Evolutionary conservation across 2,888 invertebrate species (phyloP).

Genomic region (Nemapogon koenigi): DNA sequence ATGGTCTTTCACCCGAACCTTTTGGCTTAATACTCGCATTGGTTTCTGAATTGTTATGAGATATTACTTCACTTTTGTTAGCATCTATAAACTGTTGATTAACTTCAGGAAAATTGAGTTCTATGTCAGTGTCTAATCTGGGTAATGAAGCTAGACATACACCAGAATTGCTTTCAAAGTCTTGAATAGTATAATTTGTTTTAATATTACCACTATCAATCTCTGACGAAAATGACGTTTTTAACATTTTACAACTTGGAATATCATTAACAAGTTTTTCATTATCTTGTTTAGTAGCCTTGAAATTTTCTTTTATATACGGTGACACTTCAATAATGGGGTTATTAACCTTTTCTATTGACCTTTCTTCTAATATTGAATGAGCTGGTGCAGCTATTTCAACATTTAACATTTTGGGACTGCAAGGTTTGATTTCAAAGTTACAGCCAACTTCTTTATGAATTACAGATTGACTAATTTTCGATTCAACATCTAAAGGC

Average conservation of each 20-base stretch:
- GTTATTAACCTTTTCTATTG: slow-evolving; percentile 53
- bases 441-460: slow-evolving; percentile 62
- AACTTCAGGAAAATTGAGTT: slow-evolving; percentile 54
- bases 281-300: slow-evolving; percentile 5
- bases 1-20: neutral
- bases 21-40: neutral
- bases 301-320: slow-evolving; percentile 19
- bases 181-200: slow-evolving; percentile 42
- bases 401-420: slow-evolving; percentile 56
- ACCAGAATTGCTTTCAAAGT: slow-evolving; percentile 49
- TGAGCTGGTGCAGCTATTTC: slow-evolving; percentile 46
- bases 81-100: slow-evolving; percentile 59
- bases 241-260: slow-evolving; percentile 46
- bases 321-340: slow-evolving; percentile 30
- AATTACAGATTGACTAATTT: slow-evolving; percentile 60
- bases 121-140: slow-evolving; percentile 52
- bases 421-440: slow-evolving; percentile 60
- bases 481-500: slow-evolving; percentile 57
- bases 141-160: slow-evolving; percentile 52
- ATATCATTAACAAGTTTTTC: slow-evolving; percentile 16
- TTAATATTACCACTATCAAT: slow-evolving; percentile 27
- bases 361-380: slow-evolving; percentile 40
- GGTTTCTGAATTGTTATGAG: neutral
- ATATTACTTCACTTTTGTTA: slow-evolving; percentile 35
- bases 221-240: slow-evolving; percentile 31